Evolutionary conservation across 2,797 vertebrate species (phyloP).

Genomic region (Sebastes taczanowskii): DNA sequence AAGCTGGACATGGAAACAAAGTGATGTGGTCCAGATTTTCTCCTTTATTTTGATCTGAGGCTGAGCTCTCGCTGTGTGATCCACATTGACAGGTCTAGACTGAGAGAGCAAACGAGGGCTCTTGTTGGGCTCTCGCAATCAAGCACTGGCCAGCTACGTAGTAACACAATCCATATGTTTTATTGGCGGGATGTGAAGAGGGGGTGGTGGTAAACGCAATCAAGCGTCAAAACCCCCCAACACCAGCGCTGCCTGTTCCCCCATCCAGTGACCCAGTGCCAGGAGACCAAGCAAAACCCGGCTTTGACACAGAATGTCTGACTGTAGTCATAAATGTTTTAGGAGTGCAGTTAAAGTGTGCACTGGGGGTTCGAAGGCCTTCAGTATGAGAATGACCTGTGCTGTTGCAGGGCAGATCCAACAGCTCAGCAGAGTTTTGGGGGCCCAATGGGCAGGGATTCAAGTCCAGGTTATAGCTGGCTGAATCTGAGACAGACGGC

Average conservation of each 20-base stretch:
- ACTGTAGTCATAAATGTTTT: constrained; percentile 83
- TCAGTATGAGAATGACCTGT: constrained; percentile 71
- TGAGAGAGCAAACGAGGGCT: constrained; percentile 72
- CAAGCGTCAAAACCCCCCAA: constrained; percentile 75
- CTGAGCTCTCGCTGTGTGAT: constrained; percentile 79
- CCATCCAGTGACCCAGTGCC: constrained; percentile 72
- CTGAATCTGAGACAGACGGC: constrained; percentile 75
- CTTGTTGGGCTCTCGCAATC: constrained; percentile 80
- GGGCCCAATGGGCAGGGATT: constrained; percentile 79
- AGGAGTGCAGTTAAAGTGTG: constrained; percentile 77
- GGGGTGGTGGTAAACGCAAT: constrained; percentile 66
- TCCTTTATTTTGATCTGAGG: constrained; percentile 76
- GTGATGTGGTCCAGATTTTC: constrained; percentile 71
- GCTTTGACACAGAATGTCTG: constrained; percentile 75
- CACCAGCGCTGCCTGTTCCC: constrained; percentile 47
- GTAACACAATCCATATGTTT: constrained; percentile 81
- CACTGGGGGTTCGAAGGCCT: constrained; percentile 52
- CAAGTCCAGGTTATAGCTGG: constrained; percentile 85
- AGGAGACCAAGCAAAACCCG: constrained; percentile 62
- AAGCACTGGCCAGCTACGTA: constrained; percentile 73
- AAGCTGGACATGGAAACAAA: constrained; percentile 58
- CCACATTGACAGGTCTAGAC: constrained; percentile 78
- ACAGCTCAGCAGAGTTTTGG: constrained; percentile 62
- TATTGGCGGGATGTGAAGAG: constrained; percentile 51
- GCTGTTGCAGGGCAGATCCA: constrained; percentile 57